Evolutionary conservation across 1,140 invertebrate genomes (phyloP).

Genomic region (Zeugodacus cucurbitae): DNA sequence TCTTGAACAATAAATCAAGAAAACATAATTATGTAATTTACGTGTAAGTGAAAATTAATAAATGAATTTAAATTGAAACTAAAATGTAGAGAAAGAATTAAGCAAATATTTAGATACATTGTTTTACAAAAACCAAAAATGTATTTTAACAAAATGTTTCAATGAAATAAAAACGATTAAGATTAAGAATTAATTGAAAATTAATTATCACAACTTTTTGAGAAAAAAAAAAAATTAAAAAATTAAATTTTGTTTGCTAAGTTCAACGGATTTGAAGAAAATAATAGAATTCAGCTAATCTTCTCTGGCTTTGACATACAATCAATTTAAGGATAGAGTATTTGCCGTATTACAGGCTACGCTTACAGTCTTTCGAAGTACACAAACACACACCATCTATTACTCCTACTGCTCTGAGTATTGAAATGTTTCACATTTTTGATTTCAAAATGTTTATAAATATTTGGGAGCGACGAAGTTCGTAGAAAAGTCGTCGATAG

Average conservation of each 20-base stretch:
- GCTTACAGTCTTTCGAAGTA: too few relatives aligned
- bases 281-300: background rate
- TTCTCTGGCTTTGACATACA: too few relatives aligned
- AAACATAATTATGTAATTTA: slow-evolving; percentile 2
- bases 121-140: slow-evolving; percentile 11
- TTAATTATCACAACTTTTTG: background rate
- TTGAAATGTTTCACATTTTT: too few relatives aligned
- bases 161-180: slow-evolving; percentile 5
- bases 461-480: too few relatives aligned
- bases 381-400: too few relatives aligned
- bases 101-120: slow-evolving; percentile 32
- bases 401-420: too few relatives aligned
- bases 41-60: background rate
- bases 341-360: too few relatives aligned
- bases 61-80: slow-evolving; percentile 14
- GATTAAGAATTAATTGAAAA: background rate
- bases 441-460: too few relatives aligned
- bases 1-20: slow-evolving; percentile 6
- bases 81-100: slow-evolving; percentile 17
- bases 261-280: background rate
- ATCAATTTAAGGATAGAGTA: too few relatives aligned
- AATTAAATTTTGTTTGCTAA: background rate
- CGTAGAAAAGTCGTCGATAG: too few relatives aligned
- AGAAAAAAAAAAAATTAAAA: background rate
- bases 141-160: background rate